These are phyloP conservation scores for Spea multiplicata DNA, from an alignment of 2,113 vertebrate genomes.

Conservation along the genomic window DNA sequence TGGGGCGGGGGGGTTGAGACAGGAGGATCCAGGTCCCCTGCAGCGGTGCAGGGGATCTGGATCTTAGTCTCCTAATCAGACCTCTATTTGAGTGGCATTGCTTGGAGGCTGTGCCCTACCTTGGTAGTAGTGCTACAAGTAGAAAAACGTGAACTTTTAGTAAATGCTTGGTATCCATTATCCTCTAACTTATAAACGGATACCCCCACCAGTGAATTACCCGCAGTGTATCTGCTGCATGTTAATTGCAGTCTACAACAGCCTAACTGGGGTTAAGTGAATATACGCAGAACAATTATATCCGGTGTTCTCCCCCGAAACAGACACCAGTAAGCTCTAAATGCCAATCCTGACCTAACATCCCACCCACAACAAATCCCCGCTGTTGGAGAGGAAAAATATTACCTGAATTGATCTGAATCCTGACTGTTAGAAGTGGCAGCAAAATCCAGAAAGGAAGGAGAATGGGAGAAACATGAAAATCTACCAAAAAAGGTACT, in stretches of 20 bases:
- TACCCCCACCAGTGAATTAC: too few relatives aligned
- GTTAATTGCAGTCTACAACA: neutral
- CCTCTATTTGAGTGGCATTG: slow-evolving; percentile 80
- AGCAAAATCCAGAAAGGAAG: slow-evolving; percentile 64
- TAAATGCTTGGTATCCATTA: too few relatives aligned
- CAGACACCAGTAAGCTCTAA: too few relatives aligned
- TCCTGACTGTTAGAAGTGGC: slow-evolving; percentile 89
- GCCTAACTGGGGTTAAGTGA: too few relatives aligned
- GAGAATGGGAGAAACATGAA: slow-evolving; percentile 65
- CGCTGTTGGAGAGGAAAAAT: slow-evolving; percentile 6
- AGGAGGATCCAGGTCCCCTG: too few relatives aligned
- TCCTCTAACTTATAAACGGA: too few relatives aligned
- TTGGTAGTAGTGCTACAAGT: slow-evolving; percentile 84
- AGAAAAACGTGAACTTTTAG: neutral
- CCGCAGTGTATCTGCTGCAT: neutral
- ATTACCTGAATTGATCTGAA: slow-evolving; percentile 98
- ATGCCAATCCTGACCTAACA: too few relatives aligned
- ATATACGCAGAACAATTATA: too few relatives aligned
- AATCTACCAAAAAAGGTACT: slow-evolving; percentile 51
- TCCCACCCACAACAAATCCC: neutral
- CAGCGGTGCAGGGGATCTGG: too few relatives aligned
- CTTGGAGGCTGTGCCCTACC: slow-evolving; percentile 81
- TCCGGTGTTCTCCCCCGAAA: too few relatives aligned
- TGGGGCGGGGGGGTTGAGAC: too few relatives aligned
- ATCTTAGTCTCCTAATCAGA: too few relatives aligned